Evolutionary conservation across 2,888 invertebrate genomes (phyloP).

Genomic region (Cosmopolites sordidus): DNA sequence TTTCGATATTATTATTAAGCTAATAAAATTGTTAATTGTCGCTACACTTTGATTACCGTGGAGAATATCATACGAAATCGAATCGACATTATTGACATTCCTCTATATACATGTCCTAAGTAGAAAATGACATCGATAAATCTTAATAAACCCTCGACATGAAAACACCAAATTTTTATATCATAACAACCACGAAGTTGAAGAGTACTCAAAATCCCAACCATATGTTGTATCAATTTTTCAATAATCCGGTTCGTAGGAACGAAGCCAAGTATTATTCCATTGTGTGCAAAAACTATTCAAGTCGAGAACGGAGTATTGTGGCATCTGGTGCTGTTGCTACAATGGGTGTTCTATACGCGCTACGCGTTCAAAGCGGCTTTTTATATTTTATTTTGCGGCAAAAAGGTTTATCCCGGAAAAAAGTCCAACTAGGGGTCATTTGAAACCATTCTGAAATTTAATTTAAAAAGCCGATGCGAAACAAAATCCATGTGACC

Average conservation of each 20-base stretch:
- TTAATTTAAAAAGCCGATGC: too few species aligned
- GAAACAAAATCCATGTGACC: too few species aligned
- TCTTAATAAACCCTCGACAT: too few species aligned
- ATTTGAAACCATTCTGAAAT: too few species aligned
- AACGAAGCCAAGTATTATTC: conserved; percentile 6
- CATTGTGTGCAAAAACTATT: conserved; percentile 7
- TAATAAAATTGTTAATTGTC: too few species aligned
- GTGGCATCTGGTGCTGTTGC: conserved; percentile 3
- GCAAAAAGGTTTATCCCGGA: neutral
- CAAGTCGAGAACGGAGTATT: conserved; percentile 1
- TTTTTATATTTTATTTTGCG: conserved; percentile 2
- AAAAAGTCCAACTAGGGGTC: neutral
- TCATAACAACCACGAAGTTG: conserved; percentile 7
- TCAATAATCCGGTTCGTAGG: conserved; percentile 2
- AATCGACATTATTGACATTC: too few species aligned
- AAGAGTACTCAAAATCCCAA: conserved; percentile 4
- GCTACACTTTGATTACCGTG: too few species aligned
- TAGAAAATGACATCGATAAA: too few species aligned
- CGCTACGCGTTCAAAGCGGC: neutral
- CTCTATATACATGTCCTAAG: too few species aligned
- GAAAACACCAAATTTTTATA: neutral
- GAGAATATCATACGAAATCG: too few species aligned
- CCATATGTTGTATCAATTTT: conserved; percentile 16
- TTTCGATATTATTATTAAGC: too few species aligned
- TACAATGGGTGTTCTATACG: conserved; percentile 1